Percentiles rank a stretch among this genome's conserved stretches.
phyloP scores from a whole-genome alignment of 2,113 vertebrate species.

The Fregata magnificens region DNA sequence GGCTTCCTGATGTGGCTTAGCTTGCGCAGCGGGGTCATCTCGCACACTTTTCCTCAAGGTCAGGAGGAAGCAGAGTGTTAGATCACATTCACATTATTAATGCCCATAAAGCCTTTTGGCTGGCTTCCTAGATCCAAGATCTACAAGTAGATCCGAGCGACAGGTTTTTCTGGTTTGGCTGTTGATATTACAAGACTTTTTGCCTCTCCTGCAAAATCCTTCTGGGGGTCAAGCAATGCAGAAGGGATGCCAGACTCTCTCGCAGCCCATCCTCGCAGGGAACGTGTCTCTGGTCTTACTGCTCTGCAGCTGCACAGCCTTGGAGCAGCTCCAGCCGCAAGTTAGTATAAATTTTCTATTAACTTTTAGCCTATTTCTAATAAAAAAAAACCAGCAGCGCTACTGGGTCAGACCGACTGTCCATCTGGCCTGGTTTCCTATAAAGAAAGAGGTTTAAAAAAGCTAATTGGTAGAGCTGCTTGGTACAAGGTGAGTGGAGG shows the following conservation, averaged over 20 bases:
- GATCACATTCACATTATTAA: not conserved
- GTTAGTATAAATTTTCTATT: not conserved
- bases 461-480: not conserved
- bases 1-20: not conserved
- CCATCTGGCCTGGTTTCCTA: not conserved
- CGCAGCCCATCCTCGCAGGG: accelerated
- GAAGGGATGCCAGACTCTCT: not conserved
- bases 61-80: not conserved
- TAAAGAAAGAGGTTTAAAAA: not conserved
- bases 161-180: not conserved
- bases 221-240: not conserved
- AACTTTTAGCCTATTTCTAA: not conserved
- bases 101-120: not conserved
- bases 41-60: not conserved
- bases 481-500: not conserved
- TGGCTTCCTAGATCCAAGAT: not conserved
- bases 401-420: not conserved
- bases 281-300: not conserved
- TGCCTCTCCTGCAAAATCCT: not conserved
- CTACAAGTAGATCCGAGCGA: not conserved
- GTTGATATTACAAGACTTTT: not conserved
- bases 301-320: not conserved
- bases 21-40: not conserved
- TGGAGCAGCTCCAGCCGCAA: not conserved
- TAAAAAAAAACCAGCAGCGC: not conserved